phyloP scores from a whole-genome alignment of 2,888 invertebrate genomes.

The Folsomia manolachei region DNA sequence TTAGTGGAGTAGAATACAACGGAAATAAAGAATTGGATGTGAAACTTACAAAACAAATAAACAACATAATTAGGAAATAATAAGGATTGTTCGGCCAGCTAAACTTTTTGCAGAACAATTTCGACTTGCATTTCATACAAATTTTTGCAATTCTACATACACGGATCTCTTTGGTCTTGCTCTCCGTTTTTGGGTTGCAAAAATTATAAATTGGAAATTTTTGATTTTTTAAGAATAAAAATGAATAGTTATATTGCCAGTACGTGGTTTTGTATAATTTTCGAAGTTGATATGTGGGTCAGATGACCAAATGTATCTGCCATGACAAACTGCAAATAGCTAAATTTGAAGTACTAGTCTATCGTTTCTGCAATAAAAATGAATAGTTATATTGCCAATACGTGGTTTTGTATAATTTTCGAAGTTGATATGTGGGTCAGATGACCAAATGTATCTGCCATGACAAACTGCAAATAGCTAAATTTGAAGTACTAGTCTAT shows the following conservation, averaged over 20 bases:
- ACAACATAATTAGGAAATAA: neutral
- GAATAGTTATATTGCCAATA: neutral
- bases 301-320: too few species aligned
- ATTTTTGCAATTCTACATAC: too few species aligned
- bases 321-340: neutral
- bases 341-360: too few species aligned
- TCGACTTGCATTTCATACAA: too few species aligned
- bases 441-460: too few species aligned
- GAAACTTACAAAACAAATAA: neutral
- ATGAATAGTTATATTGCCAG: neutral
- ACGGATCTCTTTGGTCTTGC: too few species aligned
- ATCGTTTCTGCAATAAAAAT: neutral
- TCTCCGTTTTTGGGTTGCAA: neutral
- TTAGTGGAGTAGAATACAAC: too few species aligned
- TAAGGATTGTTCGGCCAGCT: too few species aligned
- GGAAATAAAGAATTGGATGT: neutral
- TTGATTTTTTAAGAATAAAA: neutral
- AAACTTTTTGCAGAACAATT: too few species aligned
- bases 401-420: neutral
- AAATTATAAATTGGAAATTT: neutral
- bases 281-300: too few species aligned
- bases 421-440: too few species aligned
- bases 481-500: too few species aligned
- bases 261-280: neutral
- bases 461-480: neutral